Percentiles rank a stretch among this genome's conserved stretches.
Conservation (phyloP, 1,140 invertebrate genomes). For the Zaprionus gabonicus region DNA sequence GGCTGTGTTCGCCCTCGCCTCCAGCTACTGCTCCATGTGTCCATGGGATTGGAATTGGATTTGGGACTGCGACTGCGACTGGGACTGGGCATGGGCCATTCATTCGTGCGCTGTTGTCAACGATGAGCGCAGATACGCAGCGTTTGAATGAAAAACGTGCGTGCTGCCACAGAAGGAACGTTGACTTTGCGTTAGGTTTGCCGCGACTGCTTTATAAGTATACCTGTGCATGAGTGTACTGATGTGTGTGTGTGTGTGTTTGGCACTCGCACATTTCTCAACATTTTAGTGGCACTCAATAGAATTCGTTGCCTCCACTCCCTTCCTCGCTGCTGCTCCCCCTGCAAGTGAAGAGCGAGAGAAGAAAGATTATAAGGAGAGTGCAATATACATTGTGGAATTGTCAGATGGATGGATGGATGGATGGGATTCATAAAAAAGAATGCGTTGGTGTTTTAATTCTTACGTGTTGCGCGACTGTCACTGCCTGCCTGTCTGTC, state of each 20-base stretch:
- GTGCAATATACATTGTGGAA: constrained; percentile 73
- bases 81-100: constrained; percentile 61
- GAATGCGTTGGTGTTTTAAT: constrained; percentile 79
- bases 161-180: constrained; percentile 84
- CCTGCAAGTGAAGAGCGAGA: constrained; percentile 15
- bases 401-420: constrained; percentile 57
- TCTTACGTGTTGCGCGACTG: constrained; percentile 67
- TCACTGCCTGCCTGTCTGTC: constrained; percentile 12
- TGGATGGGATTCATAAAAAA: constrained; percentile 65
- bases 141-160: constrained; percentile 82
- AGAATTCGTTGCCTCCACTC: constrained; percentile 53
- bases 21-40: constrained; percentile 56
- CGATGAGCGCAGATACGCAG: constrained; percentile 80
- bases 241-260: constrained; percentile 31
- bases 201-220: background rate
- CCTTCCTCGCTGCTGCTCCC: constrained; percentile 8
- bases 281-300: constrained; percentile 83
- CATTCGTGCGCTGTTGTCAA: constrained; percentile 78
- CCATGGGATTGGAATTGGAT: constrained; percentile 38
- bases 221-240: background rate
- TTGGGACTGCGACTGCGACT: constrained; percentile 19
- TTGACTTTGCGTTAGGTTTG: constrained; percentile 65
- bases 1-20: constrained; percentile 62
- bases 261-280: constrained; percentile 76
- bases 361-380: constrained; percentile 73